Conservation (phyloP, 2,888 invertebrate genomes). For the Iselma pallidipennis region DNA sequence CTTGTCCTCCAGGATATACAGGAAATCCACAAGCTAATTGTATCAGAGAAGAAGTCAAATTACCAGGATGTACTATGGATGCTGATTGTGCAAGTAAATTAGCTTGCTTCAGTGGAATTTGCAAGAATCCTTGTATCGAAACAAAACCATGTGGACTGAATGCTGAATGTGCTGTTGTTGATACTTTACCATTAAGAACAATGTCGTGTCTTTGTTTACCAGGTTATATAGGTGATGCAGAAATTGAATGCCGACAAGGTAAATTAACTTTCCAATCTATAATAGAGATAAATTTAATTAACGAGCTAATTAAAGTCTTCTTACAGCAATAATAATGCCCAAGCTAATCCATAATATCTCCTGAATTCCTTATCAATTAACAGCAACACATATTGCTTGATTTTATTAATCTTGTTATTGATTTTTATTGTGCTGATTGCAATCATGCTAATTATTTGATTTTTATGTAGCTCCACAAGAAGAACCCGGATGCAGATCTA, state of each 20-base stretch:
- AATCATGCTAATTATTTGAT: conserved; percentile 26
- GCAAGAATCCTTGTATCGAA: conserved; percentile 78
- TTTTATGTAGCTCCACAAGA: conserved; percentile 49
- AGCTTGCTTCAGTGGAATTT: conserved; percentile 79
- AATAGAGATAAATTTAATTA: neutral
- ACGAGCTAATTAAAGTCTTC: neutral
- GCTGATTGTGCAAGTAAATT: conserved; percentile 84
- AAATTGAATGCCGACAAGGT: conserved; percentile 81
- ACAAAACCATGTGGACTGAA: conserved; percentile 79
- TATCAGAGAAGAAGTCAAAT: conserved; percentile 59
- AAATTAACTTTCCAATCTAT: conserved; percentile 39
- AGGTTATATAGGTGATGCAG: conserved; percentile 84
- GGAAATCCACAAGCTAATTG: conserved; percentile 78
- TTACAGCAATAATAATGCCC: conserved; percentile 14
- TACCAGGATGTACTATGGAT: conserved; percentile 74
- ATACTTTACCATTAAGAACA: conserved; percentile 83
- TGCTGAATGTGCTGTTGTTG: conserved; percentile 82
- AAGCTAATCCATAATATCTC: conserved; percentile 7
- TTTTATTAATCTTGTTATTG: conserved; percentile 7
- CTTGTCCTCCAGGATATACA: conserved; percentile 79
- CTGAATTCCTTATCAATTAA: conserved; percentile 20
- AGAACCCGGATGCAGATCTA: conserved; percentile 68
- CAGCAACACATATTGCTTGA: conserved; percentile 37
- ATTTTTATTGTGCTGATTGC: conserved; percentile 13
- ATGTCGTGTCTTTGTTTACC: conserved; percentile 86